phyloP scores from a whole-genome alignment of 2,888 invertebrate species.

The Eupsilia transversa region DNA sequence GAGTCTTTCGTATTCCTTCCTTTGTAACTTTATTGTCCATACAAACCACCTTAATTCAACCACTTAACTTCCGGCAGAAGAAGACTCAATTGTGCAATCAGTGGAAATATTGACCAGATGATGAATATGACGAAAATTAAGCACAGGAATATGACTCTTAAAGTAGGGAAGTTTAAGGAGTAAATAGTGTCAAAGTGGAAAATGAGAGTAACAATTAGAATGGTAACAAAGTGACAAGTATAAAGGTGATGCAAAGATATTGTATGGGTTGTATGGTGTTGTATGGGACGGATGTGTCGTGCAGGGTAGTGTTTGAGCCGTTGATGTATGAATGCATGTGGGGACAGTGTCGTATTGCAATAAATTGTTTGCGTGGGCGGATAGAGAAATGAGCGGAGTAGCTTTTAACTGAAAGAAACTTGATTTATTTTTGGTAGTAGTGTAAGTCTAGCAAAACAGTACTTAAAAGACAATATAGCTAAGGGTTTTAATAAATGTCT shows the following conservation, averaged over 20 bases:
- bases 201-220: conserved; percentile 50
- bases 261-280: conserved; percentile 70
- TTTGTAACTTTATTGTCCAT: conserved; percentile 19
- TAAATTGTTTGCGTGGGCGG: conserved; percentile 87
- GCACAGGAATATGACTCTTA: conserved; percentile 12
- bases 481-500: neutral
- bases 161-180: neutral
- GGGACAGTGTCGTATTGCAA: conserved; percentile 88
- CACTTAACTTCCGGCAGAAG: conserved; percentile 61
- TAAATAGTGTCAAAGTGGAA: conserved; percentile 20
- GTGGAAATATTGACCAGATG: conserved; percentile 51
- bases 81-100: conserved; percentile 64
- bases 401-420: neutral
- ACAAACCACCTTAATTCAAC: conserved; percentile 34
- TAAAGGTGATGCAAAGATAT: conserved; percentile 65
- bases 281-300: conserved; percentile 84
- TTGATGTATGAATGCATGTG: conserved; percentile 84
- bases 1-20: neutral
- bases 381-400: conserved; percentile 70
- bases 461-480: neutral
- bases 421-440: neutral
- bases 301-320: conserved; percentile 79
- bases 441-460: neutral
- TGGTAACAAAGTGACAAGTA: conserved; percentile 57
- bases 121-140: conserved; percentile 8